Percentiles rank a stretch among this genome's conserved stretches.
These are phyloP conservation scores for Aphidius gifuensis DNA, from an alignment of 1,140 invertebrate species.

Conservation along the genomic window DNA sequence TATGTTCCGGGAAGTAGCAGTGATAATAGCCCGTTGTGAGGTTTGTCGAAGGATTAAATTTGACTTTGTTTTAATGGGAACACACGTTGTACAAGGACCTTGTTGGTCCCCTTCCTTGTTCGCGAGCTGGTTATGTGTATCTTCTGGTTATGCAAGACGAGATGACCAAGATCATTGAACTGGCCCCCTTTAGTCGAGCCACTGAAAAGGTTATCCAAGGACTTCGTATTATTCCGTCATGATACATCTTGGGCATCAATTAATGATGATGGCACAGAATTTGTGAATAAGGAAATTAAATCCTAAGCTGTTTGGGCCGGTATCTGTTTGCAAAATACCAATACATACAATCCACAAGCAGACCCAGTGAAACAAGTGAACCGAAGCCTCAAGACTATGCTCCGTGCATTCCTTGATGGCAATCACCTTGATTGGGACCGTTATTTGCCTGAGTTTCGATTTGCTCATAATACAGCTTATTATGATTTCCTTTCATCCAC, in stretches of 20 bases:
- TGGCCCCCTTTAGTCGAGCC: conserved; percentile 35
- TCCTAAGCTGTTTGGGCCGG: too few species aligned
- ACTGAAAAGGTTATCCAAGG: conserved; percentile 35
- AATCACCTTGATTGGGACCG: conserved; percentile 30
- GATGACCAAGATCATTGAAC: conserved; percentile 39
- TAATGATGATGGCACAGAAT: conserved; percentile 51
- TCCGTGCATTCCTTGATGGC: not conserved
- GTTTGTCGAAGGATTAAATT: conserved; percentile 23
- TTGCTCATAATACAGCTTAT: conserved; percentile 47
- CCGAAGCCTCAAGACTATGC: conserved; percentile 35
- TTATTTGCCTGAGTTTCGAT: conserved; percentile 37
- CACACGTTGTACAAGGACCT: conserved; percentile 33
- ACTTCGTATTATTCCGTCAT: conserved; percentile 35
- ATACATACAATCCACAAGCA: conserved; percentile 43
- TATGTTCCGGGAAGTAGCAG: too few species aligned
- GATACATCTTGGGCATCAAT: conserved; percentile 38
- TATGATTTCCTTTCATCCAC: not conserved
- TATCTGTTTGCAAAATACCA: conserved; percentile 31
- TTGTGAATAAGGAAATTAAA: conserved; percentile 33
- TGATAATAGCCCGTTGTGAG: too few species aligned
- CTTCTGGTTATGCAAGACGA: conserved; percentile 35
- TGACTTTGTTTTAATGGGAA: conserved; percentile 36
- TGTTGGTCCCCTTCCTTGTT: conserved; percentile 26
- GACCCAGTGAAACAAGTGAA: conserved; percentile 48
- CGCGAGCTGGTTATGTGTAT: conserved; percentile 39